Evolutionary conservation across 1,140 invertebrate species (phyloP), one percentile per base, ranked within the genome.

Genomic region (Arion vulgaris): DNA sequence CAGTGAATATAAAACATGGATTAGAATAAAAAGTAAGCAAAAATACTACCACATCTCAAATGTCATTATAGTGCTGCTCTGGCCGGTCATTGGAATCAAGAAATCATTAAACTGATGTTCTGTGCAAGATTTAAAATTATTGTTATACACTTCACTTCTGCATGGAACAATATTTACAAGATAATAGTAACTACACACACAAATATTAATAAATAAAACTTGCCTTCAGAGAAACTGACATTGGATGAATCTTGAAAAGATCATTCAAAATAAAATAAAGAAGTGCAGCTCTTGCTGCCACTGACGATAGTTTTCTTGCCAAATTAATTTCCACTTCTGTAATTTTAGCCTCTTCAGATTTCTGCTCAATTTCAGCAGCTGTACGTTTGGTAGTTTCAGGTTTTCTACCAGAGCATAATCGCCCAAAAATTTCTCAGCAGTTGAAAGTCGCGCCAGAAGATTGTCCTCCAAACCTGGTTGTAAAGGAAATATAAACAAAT

Each of bases 261-360:
- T 99, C 98, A 90, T 98, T 98, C n/a, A 99, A 93, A 83, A 99
- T 98, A 88, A 99, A 99, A 92, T 99, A 99, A 0, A 99, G 93
- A 0, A 99, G 92, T 66, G 97, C 98, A 0, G 97, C 97, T 87
- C 97, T 93, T 0, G 96, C 95, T 1, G 98, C 97, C 17, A 97
- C 97, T 45, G 97, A 96, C 86, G 97, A 94, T 85, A 96, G 93
- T 93, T 99, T 97, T 85, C 98, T 94, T 1, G 98, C 97, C 85
- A 96, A 95, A 91, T 99, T 98, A 86, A 99, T 99, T 92, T 98
- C 94, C 49, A 94, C 94, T 45, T 97, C 98, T 0, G 98, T 98
- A 26, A 96, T 95, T 90, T 96, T 97, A 0, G 97, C 97, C 93
- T 98, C 97, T 17, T 94, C 94, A 2, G 97, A 96, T 93, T 98